Evolutionary conservation across 1,140 invertebrate genomes (phyloP).

Genomic region (Listronotus oregonensis): DNA sequence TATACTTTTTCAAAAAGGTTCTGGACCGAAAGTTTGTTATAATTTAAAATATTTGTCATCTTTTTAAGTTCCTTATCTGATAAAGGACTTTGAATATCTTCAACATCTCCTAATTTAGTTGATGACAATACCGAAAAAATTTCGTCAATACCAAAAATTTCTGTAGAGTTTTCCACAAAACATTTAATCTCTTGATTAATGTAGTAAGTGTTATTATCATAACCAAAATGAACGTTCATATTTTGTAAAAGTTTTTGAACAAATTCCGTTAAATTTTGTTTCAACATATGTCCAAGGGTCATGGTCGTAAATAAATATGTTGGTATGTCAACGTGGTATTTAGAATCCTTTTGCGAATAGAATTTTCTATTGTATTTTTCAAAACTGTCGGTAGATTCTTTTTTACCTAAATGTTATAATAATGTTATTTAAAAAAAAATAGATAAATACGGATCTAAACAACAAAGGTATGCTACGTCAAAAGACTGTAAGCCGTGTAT

Average conservation of each 20-base stretch:
- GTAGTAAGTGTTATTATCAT: background rate
- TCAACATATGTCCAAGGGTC: conserved; percentile 10
- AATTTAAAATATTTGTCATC: conserved; percentile 2
- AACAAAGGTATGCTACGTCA: too few relatives aligned
- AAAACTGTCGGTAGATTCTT: too few relatives aligned
- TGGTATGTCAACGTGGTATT: background rate
- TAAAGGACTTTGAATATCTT: background rate
- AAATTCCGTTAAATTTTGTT: conserved; percentile 17
- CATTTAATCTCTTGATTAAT: too few relatives aligned
- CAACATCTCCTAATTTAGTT: background rate
- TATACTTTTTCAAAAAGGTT: conserved; percentile 1
- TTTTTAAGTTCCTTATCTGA: background rate
- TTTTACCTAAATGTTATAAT: too few relatives aligned
- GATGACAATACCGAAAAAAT: too few relatives aligned
- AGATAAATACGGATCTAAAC: too few relatives aligned
- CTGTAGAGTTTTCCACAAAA: too few relatives aligned
- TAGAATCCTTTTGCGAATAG: background rate
- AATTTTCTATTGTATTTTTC: too few relatives aligned
- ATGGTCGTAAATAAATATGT: conserved; percentile 12
- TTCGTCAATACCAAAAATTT: too few relatives aligned
- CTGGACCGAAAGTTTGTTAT: background rate
- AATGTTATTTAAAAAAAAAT: too few relatives aligned
- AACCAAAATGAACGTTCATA: background rate
- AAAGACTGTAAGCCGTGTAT: too few relatives aligned
- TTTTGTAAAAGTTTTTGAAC: conserved; percentile 11